Percentiles rank a stretch among this genome's conserved stretches.
Evolutionary conservation across 2,888 invertebrate species (phyloP).

Genomic region (Macroteleia sp.): DNA sequence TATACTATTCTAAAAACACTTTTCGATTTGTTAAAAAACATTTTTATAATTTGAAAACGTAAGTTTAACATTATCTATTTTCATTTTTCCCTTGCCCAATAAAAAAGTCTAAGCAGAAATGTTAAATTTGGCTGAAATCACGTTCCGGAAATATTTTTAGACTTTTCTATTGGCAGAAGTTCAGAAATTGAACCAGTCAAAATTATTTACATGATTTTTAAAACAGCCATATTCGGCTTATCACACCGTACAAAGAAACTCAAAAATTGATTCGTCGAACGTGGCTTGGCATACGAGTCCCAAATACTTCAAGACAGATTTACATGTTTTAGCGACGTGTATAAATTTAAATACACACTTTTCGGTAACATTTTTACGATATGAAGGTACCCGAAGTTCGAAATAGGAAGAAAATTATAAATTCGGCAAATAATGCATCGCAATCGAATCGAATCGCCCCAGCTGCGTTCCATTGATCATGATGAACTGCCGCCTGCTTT

Average conservation of each 20-base stretch:
- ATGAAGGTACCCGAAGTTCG: constrained; percentile 31
- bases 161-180: neutral
- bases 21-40: neutral
- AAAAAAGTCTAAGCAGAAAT: too few relatives aligned
- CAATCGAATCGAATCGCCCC: constrained; percentile 71
- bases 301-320: constrained; percentile 21
- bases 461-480: constrained; percentile 87
- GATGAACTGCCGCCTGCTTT: constrained; percentile 87
- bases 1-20: too few relatives aligned
- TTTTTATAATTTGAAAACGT: neutral
- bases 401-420: constrained; percentile 51
- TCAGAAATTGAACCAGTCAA: neutral
- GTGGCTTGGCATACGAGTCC: constrained; percentile 26
- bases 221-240: too few relatives aligned
- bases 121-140: too few relatives aligned
- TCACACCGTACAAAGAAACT: constrained; percentile 15
- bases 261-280: constrained; percentile 17
- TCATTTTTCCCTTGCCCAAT: too few relatives aligned
- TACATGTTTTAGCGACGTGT: constrained; percentile 18
- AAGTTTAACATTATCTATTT: too few relatives aligned
- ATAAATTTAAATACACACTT: constrained; percentile 40
- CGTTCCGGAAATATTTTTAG: neutral
- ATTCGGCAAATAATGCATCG: constrained; percentile 40
- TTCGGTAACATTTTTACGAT: constrained; percentile 34
- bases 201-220: constrained; percentile 28